A percentile compares a stretch with the other conserved stretches of the same genome.
Evolutionary conservation across 2,888 invertebrate species (phyloP).

Genomic region (Callimorpha dominula): DNA sequence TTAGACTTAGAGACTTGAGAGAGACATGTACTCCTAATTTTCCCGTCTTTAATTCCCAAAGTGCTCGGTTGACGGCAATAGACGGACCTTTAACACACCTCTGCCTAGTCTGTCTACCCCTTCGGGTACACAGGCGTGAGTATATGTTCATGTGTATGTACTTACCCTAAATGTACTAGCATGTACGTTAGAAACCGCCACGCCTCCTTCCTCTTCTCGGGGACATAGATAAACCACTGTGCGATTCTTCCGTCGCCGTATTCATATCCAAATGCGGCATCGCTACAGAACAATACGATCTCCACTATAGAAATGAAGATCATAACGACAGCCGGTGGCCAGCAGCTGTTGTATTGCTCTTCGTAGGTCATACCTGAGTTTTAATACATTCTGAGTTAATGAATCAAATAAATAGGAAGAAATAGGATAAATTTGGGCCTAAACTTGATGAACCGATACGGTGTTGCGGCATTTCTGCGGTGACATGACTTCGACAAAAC

Average conservation of each 20-base stretch:
- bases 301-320: constrained; percentile 92
- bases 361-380: constrained; percentile 7
- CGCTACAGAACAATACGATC: constrained; percentile 87
- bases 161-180: constrained; percentile 94
- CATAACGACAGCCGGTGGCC: constrained; percentile 94
- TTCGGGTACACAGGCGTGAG: too few species aligned
- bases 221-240: constrained; percentile 92
- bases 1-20: too few species aligned
- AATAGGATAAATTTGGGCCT: too few species aligned
- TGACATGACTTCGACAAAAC: background rate
- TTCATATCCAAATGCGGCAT: constrained; percentile 54
- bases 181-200: constrained; percentile 96
- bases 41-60: too few species aligned
- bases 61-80: too few species aligned
- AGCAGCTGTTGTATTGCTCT: constrained; percentile 93
- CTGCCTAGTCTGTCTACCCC: too few species aligned
- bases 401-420: background rate
- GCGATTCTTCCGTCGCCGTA: constrained; percentile 89
- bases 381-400: background rate
- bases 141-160: background rate
- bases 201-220: constrained; percentile 90
- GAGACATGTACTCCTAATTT: too few species aligned
- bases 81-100: too few species aligned
- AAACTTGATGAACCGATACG: too few species aligned
- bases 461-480: background rate